Evolutionary conservation across 2,888 invertebrate genomes (phyloP).

Genomic region (Tillus elongatus): DNA sequence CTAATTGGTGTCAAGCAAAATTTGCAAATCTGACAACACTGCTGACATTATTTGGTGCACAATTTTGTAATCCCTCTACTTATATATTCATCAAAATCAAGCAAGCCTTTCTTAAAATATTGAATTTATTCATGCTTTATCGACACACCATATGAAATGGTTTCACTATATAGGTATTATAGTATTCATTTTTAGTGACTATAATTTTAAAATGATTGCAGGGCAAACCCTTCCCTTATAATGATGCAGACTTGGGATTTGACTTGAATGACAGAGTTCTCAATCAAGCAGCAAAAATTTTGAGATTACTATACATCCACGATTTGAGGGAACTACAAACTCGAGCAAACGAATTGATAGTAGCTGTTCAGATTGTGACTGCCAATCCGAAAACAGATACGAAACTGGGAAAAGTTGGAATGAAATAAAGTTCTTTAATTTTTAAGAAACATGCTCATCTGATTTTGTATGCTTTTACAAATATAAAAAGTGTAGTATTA

Average conservation of each 20-base stretch:
- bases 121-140: no score
- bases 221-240: conserved; percentile 62
- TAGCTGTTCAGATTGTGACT: conserved; percentile 83
- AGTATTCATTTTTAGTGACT: conserved; percentile 9
- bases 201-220: conserved; percentile 28
- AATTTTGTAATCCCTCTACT: no score
- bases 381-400: conserved; percentile 97
- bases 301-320: conserved; percentile 73
- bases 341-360: conserved; percentile 88
- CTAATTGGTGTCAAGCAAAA: no score
- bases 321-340: conserved; percentile 84
- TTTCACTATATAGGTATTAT: conserved; percentile 1
- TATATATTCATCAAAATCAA: no score
- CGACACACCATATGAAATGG: no score
- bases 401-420: conserved; percentile 85
- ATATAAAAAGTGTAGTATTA: no score
- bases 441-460: no score
- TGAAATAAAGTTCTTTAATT: conserved; percentile 6
- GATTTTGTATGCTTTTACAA: no score
- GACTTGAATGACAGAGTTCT: conserved; percentile 55
- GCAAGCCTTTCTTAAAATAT: no score
- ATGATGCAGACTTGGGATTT: conserved; percentile 58
- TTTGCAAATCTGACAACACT: no score
- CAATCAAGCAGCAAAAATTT: conserved; percentile 65
- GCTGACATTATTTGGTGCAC: no score